Evolutionary conservation across 2,797 vertebrate species (phyloP).

Genomic region (Labeo calbasu): DNA sequence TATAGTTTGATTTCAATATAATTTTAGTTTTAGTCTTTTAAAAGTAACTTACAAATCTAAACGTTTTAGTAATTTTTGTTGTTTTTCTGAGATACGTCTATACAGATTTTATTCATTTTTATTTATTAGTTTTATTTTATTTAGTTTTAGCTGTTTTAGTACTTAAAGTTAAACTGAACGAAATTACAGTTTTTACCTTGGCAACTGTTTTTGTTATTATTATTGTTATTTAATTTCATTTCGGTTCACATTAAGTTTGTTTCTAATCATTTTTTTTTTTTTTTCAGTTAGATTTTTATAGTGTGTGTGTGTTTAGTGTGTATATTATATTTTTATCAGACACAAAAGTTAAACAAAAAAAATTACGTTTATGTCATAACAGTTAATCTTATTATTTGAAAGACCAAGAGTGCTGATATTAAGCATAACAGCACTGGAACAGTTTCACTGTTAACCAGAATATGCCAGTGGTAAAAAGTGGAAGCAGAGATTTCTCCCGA

Average conservation of each 20-base stretch:
- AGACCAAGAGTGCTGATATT: neutral
- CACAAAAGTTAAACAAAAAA: neutral
- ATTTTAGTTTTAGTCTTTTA: neutral
- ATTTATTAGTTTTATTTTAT: neutral
- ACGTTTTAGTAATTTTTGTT: no score
- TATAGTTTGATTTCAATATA: neutral
- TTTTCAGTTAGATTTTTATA: neutral
- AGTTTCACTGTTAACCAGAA: neutral
- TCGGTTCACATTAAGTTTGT: neutral
- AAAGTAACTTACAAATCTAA: neutral
- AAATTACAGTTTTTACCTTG: neutral
- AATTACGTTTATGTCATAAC: neutral
- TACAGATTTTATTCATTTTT: neutral
- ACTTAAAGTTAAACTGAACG: neutral
- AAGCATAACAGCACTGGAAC: neutral
- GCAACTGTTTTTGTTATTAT: neutral
- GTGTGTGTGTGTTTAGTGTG: neutral
- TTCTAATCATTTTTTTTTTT: neutral
- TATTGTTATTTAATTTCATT: neutral
- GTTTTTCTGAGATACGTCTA: neutral
- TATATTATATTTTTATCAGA: neutral
- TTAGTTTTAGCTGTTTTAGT: neutral
- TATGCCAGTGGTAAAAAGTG: no score
- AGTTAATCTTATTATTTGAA: neutral
- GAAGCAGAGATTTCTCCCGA: neutral